Conservation (phyloP, 2,797 vertebrate species). For the Euphonia xanthogaster region DNA sequence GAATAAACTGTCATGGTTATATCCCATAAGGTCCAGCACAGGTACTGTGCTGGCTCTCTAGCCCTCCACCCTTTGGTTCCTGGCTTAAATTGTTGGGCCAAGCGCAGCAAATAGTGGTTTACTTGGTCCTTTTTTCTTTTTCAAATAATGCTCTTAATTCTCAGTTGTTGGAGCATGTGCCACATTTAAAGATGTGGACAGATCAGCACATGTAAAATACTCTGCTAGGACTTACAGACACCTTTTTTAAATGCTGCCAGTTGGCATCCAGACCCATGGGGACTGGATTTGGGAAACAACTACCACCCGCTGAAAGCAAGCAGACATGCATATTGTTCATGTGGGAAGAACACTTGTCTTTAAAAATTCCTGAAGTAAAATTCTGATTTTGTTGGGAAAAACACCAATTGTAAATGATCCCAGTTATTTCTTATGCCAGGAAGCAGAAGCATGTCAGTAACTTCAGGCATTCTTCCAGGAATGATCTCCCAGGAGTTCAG, state of each 20-base stretch:
- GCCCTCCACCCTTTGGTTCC: neutral
- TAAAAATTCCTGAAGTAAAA: neutral
- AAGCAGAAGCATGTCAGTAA: neutral
- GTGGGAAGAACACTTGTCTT: neutral
- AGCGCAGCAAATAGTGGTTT: neutral
- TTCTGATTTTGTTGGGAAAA: neutral
- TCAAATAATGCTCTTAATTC: neutral
- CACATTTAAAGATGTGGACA: neutral
- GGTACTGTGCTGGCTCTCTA: neutral
- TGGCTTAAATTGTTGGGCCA: neutral
- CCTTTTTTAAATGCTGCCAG: neutral
- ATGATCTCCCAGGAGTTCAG: neutral
- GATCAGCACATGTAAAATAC: neutral
- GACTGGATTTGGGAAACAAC: neutral
- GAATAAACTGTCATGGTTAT: neutral
- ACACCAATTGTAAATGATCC: neutral
- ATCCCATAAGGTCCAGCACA: neutral
- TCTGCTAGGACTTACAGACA: neutral
- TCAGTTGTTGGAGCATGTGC: neutral
- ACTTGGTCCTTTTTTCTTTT: neutral
- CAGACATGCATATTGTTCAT: neutral
- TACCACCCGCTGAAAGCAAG: neutral
- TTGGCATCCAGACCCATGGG: neutral
- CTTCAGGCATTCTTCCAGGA: neutral
- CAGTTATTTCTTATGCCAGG: neutral